Evolutionary conservation across 2,888 invertebrate species (phyloP).

Genomic region (Phymatocera aterrima): DNA sequence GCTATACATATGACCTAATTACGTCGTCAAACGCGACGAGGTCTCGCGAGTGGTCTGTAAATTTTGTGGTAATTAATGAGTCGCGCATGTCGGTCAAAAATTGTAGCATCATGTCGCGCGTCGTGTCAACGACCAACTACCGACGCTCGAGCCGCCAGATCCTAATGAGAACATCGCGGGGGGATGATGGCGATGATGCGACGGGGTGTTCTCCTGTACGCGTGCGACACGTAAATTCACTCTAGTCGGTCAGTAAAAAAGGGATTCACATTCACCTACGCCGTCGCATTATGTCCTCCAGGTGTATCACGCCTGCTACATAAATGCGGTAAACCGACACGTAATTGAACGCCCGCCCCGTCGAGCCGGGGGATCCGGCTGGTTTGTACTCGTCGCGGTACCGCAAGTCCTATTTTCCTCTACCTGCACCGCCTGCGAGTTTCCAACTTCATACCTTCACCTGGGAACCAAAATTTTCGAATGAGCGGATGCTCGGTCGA

Average conservation of each 20-base stretch:
- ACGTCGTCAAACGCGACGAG: conserved; percentile 40
- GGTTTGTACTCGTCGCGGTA: background rate
- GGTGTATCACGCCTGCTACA: conserved; percentile 24
- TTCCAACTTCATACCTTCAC: background rate
- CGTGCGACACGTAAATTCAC: conserved; percentile 42
- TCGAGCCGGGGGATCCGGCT: background rate
- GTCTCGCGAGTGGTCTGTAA: conserved; percentile 29
- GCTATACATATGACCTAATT: conserved; percentile 39
- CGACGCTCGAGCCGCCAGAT: conserved; percentile 34
- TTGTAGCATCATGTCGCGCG: conserved; percentile 32
- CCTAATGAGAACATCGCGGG: conserved; percentile 29
- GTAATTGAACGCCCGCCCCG: conserved; percentile 35
- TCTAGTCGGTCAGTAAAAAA: conserved; percentile 42
- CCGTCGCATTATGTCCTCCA: conserved; percentile 27
- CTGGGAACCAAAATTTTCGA: background rate
- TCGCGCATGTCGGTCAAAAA: conserved; percentile 39
- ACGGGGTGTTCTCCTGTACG: background rate
- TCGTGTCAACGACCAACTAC: conserved; percentile 35
- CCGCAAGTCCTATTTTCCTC: background rate
- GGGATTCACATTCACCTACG: conserved; percentile 34
- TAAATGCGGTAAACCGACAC: conserved; percentile 44
- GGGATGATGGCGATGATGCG: background rate
- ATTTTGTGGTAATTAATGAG: conserved; percentile 42
- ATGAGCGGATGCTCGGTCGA: background rate
- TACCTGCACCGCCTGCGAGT: background rate